These are phyloP conservation scores for Tragelaphus oryx DNA, from an alignment of 2,797 vertebrate genomes.

Conservation along the genomic window DNA sequence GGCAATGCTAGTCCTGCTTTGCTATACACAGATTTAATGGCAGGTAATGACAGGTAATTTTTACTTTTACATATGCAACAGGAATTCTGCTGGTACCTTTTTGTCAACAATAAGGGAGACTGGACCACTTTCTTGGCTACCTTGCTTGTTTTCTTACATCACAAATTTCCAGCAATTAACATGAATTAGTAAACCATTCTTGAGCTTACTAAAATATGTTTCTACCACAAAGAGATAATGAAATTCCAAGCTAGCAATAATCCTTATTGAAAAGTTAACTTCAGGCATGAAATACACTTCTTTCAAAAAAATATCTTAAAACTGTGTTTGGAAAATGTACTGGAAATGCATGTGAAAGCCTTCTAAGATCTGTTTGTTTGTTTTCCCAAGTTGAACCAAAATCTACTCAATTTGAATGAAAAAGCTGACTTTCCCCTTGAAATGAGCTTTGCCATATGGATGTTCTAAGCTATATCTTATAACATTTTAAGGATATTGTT, in stretches of 20 bases:
- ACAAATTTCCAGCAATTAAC: slow-evolving; percentile 40
- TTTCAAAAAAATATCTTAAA: slow-evolving; percentile 32
- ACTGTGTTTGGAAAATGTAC: not conserved
- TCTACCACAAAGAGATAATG: slow-evolving; percentile 43
- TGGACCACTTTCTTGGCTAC: not conserved
- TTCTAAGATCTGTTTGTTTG: not conserved
- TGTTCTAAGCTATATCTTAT: not conserved
- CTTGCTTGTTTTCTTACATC: slow-evolving; percentile 33
- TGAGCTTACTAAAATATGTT: slow-evolving; percentile 43
- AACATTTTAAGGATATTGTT: not conserved
- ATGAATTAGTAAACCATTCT: slow-evolving; percentile 39
- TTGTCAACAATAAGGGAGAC: not conserved
- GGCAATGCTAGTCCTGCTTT: not conserved
- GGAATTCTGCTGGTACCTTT: not conserved
- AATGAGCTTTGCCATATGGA: not conserved
- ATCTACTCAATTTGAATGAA: slow-evolving; percentile 17
- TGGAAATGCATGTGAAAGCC: not conserved
- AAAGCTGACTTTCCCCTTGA: not conserved
- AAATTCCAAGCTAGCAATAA: slow-evolving; percentile 50
- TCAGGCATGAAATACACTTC: slow-evolving; percentile 47
- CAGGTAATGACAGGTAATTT: not conserved
- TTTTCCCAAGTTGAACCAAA: not conserved
- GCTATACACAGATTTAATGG: not conserved
- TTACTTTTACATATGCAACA: not conserved
- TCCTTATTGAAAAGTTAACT: slow-evolving; percentile 55